Evolutionary conservation across 2,888 invertebrate species (phyloP).

Genomic region (Ophion slaviceki): DNA sequence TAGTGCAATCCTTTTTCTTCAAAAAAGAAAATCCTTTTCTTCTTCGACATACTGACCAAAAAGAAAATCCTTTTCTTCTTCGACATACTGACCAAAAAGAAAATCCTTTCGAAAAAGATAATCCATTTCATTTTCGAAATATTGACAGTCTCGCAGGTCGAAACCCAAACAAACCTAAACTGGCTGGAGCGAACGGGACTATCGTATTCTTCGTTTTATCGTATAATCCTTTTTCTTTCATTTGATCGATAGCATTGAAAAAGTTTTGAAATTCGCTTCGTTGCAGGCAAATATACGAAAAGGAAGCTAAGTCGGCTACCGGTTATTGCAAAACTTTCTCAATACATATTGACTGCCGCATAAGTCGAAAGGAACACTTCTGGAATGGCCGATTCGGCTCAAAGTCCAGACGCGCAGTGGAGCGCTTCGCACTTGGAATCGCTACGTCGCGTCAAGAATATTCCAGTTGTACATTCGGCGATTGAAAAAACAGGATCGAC

Average conservation of each 20-base stretch:
- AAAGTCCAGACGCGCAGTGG: constrained; percentile 45
- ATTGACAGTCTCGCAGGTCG: too few relatives aligned
- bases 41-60: too few relatives aligned
- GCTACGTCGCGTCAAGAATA: constrained; percentile 79
- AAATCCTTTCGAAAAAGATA: too few relatives aligned
- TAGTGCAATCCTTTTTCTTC: background rate
- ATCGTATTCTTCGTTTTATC: background rate
- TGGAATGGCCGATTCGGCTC: constrained; percentile 62
- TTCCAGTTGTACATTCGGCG: constrained; percentile 80
- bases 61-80: too few relatives aligned
- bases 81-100: too few relatives aligned
- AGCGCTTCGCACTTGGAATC: constrained; percentile 78
- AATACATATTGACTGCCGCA: background rate
- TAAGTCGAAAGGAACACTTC: background rate
- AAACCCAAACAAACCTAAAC: background rate
- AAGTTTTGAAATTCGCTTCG: background rate
- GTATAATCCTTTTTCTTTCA: background rate
- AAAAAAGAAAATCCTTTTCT: too few relatives aligned
- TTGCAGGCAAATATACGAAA: background rate
- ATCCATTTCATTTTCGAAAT: too few relatives aligned
- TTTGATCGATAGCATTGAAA: background rate
- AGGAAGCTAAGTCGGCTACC: background rate
- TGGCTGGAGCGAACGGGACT: background rate
- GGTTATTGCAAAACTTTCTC: background rate
- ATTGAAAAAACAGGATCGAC: constrained; percentile 81